These are phyloP conservation scores for Sula dactylatra DNA, from an alignment of 2,113 vertebrate genomes.

Conservation along the genomic window DNA sequence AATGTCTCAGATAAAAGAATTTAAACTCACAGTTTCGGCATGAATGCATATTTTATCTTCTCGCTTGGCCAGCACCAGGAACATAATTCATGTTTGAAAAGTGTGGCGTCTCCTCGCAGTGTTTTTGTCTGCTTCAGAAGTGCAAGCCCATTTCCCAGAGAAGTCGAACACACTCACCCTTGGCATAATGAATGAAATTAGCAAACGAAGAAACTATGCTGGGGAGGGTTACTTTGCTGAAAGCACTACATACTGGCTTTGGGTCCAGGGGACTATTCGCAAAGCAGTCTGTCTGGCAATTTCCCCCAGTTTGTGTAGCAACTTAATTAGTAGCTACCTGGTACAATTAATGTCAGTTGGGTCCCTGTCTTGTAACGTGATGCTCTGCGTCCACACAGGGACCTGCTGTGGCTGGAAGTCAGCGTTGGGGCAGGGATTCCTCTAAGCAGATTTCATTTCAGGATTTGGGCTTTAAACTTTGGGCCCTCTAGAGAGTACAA, in stretches of 20 bases:
- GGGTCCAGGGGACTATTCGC: not conserved
- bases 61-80: not conserved
- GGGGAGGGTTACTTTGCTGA: not conserved
- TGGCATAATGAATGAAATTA: not conserved
- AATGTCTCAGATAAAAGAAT: not conserved
- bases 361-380: not conserved
- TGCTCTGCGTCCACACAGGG: not conserved
- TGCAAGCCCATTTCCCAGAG: not conserved
- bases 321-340: not conserved
- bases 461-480: not conserved
- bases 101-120: fast-evolving
- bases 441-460: not conserved
- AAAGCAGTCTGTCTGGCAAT: not conserved
- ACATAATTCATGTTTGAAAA: not conserved
- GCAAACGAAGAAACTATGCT: not conserved
- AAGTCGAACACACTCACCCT: not conserved
- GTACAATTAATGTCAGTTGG: not conserved
- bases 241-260: not conserved
- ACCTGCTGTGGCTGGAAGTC: not conserved
- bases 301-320: not conserved
- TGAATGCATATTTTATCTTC: not conserved
- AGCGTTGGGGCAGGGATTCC: not conserved
- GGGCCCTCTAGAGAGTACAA: not conserved
- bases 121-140: not conserved
- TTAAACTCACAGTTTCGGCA: not conserved